phyloP scores from a whole-genome alignment of 2,888 invertebrate genomes.

The Caenorhabditis sulstoni region DNA sequence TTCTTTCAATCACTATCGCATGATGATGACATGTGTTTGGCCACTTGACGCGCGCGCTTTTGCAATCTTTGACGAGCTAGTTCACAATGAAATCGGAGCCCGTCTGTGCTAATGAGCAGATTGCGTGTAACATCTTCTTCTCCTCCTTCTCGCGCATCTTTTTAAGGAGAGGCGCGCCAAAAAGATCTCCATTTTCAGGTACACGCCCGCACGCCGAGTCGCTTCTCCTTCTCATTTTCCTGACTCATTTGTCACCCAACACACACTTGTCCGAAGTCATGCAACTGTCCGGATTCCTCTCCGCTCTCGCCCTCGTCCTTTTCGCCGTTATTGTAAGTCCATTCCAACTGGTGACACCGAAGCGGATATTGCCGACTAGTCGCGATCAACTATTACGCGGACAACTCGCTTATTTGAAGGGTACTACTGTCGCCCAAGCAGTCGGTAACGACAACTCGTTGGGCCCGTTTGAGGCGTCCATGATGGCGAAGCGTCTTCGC shows the following conservation, averaged over 20 bases:
- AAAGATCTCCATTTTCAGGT: slow-evolving; percentile 60
- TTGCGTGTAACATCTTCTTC: slow-evolving; percentile 11
- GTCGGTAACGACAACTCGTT: slow-evolving; percentile 21
- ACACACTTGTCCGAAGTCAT: slow-evolving; percentile 44
- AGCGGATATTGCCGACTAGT: slow-evolving; percentile 51
- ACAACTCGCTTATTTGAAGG: slow-evolving; percentile 58
- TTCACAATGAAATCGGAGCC: slow-evolving; percentile 46
- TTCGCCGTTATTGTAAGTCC: slow-evolving; percentile 59
- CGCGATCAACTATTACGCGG: slow-evolving; percentile 53
- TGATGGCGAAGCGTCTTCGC: slow-evolving; percentile 66
- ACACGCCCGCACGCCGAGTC: slow-evolving; percentile 54
- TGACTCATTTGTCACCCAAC: slow-evolving; percentile 35
- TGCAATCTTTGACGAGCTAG: slow-evolving; percentile 9
- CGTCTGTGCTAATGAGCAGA: slow-evolving; percentile 37
- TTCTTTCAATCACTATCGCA: slow-evolving; percentile 18
- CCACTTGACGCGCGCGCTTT: slow-evolving; percentile 1
- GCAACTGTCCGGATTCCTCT: slow-evolving; percentile 48
- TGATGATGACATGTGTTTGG: slow-evolving; percentile 38
- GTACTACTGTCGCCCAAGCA: slow-evolving; percentile 47
- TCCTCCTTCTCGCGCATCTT: slow-evolving; percentile 3
- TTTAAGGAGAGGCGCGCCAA: background rate
- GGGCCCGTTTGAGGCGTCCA: slow-evolving; percentile 42
- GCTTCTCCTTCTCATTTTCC: background rate
- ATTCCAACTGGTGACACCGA: slow-evolving; percentile 56
- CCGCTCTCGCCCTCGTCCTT: slow-evolving; percentile 48